These are phyloP conservation scores for Abscondita cerata DNA, from an alignment of 2,888 invertebrate species.

Conservation along the genomic window DNA sequence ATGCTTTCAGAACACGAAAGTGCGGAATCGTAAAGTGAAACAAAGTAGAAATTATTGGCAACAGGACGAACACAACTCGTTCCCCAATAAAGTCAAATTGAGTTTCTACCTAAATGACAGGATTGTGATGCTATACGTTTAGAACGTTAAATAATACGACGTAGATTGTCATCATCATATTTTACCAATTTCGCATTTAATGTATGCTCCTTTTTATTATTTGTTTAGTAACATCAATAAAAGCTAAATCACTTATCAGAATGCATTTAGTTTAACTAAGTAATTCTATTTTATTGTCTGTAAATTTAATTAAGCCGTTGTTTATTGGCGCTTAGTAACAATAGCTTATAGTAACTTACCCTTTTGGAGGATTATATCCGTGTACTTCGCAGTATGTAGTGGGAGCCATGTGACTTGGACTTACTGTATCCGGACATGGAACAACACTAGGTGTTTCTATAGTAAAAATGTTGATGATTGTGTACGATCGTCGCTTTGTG, in stretches of 20 bases:
- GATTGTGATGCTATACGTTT: conserved; percentile 17
- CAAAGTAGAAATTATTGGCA: conserved; percentile 30
- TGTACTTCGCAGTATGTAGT: conserved; percentile 67
- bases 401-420: conserved; percentile 52
- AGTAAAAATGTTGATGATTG: conserved; percentile 61
- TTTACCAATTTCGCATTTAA: too few relatives aligned
- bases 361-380: conserved; percentile 64
- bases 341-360: conserved; percentile 53
- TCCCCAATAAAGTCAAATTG: conserved; percentile 28
- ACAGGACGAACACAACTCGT: conserved; percentile 27
- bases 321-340: neutral
- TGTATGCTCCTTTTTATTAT: too few relatives aligned
- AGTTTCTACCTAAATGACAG: conserved; percentile 20
- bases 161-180: neutral
- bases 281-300: neutral
- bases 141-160: conserved; percentile 6
- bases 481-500: conserved; percentile 40
- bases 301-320: neutral
- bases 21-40: conserved; percentile 32
- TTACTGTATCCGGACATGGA: conserved; percentile 46
- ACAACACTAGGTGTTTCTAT: conserved; percentile 59
- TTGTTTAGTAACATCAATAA: too few relatives aligned
- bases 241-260: too few relatives aligned
- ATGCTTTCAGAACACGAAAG: conserved; percentile 29
- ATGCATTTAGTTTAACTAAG: neutral